Percentiles rank a stretch among this genome's conserved stretches.
Conservation (phyloP, 2,797 vertebrate genomes). For the Sphenopsis melanotis region DNA sequence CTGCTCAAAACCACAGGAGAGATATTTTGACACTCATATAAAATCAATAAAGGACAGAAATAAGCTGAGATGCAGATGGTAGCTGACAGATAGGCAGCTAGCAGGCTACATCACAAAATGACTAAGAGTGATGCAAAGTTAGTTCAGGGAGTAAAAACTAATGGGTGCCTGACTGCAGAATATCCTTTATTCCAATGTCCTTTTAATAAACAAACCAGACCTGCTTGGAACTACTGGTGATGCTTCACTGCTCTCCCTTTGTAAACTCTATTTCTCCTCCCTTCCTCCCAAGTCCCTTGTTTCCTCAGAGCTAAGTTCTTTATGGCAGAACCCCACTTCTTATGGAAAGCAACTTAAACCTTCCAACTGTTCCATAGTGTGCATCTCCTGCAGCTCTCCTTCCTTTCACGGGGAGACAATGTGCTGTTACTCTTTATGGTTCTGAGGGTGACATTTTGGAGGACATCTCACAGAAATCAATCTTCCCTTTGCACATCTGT, state of each 20-base stretch:
- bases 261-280: not conserved
- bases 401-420: not conserved
- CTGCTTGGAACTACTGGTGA: not conserved
- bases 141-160: not conserved
- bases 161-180: not conserved
- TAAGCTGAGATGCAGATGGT: not conserved
- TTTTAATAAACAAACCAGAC: not conserved
- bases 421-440: not conserved
- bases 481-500: not conserved
- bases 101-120: not conserved
- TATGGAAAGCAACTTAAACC: not conserved
- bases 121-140: not conserved
- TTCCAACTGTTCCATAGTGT: not conserved
- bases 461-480: not conserved
- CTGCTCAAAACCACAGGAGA: not conserved
- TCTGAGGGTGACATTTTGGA: not conserved
- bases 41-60: not conserved
- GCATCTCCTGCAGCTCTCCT: not conserved
- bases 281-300: not conserved
- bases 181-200: not conserved
- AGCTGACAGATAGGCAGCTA: not conserved
- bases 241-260: not conserved
- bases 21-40: not conserved
- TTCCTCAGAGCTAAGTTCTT: not conserved
- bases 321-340: not conserved